Evolutionary conservation across 2,888 invertebrate species (phyloP).

Genomic region (Odontothrips loti): DNA sequence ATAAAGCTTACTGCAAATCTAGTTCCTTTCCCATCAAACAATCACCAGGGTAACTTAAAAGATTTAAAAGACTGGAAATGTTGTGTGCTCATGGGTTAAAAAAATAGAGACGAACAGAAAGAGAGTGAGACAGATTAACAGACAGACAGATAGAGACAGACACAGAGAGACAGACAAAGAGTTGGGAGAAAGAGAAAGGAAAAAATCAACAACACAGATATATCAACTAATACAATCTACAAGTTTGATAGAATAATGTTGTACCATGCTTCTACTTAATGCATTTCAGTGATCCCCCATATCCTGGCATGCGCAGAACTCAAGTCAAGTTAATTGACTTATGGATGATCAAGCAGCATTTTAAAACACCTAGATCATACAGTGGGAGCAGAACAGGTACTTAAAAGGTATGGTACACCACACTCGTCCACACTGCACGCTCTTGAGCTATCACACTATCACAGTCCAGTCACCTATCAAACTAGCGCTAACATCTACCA

Average conservation of each 20-base stretch:
- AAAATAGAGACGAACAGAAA: conserved; percentile 32
- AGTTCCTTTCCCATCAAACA: conserved; percentile 29
- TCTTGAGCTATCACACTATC: conserved; percentile 26
- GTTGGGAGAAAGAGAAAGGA: conserved; percentile 34
- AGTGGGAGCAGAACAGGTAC: conserved; percentile 32
- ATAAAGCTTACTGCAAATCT: conserved; percentile 36
- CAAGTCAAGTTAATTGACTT: conserved; percentile 25
- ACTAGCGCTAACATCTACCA: conserved; percentile 23
- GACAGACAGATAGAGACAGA: conserved; percentile 29
- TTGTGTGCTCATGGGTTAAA: conserved; percentile 27
- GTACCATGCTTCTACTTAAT: conserved; percentile 26
- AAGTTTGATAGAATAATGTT: conserved; percentile 30
- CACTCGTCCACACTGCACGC: conserved; percentile 23
- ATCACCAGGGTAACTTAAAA: conserved; percentile 14
- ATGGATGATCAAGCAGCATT: conserved; percentile 27
- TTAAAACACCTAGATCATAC: conserved; percentile 29
- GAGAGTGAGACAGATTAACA: conserved; percentile 38
- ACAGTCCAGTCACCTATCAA: conserved; percentile 24
- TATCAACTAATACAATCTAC: conserved; percentile 30
- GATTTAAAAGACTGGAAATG: conserved; percentile 22
- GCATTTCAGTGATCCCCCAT: conserved; percentile 24
- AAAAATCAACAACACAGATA: conserved; percentile 31
- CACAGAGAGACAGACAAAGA: conserved; percentile 27
- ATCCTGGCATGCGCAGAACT: conserved; percentile 22
- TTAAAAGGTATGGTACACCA: conserved; percentile 27